phyloP scores from a whole-genome alignment of 2,888 invertebrate species.

The Amaurobius ferox region DNA sequence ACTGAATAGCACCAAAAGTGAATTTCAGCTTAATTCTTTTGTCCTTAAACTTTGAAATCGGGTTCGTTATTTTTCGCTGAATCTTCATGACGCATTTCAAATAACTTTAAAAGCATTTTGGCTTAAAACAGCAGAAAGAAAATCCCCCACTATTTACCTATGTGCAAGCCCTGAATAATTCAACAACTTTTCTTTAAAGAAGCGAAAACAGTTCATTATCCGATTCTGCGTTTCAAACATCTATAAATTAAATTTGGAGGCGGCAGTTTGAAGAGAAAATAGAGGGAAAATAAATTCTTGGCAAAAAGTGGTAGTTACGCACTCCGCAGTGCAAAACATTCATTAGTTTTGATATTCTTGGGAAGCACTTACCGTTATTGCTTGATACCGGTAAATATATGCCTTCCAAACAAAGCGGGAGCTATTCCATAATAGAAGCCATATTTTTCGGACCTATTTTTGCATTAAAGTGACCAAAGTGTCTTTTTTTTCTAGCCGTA shows the following conservation, averaged over 20 bases:
- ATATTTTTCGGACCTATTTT: slow-evolving; percentile 65
- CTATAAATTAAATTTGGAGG: slow-evolving; percentile 69
- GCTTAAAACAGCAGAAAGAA: neutral
- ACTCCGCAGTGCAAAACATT: slow-evolving; percentile 42
- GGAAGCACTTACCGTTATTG: slow-evolving; percentile 65
- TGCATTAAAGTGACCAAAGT: slow-evolving; percentile 66
- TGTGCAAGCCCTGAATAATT: slow-evolving; percentile 46
- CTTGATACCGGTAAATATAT: slow-evolving; percentile 61
- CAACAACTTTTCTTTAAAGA: slow-evolving; percentile 15
- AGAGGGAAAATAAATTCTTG: slow-evolving; percentile 10
- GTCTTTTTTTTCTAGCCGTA: neutral
- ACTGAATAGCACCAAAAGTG: no score
- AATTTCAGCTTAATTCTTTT: no score
- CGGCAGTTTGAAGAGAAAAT: slow-evolving; percentile 11
- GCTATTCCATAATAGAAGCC: slow-evolving; percentile 58
- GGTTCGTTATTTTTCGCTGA: slow-evolving; percentile 56
- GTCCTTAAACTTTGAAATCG: neutral
- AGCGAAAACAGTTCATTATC: slow-evolving; percentile 46
- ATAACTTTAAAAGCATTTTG: slow-evolving; percentile 43
- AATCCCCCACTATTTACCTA: slow-evolving; percentile 39
- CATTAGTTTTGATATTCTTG: slow-evolving; percentile 67
- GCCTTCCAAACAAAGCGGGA: slow-evolving; percentile 57
- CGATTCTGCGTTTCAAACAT: slow-evolving; percentile 57
- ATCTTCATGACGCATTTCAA: slow-evolving; percentile 41
- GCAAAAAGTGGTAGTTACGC: slow-evolving; percentile 24